Conservation (phyloP, 2,113 vertebrate genomes). For the Odocoileus hemionus region DNA sequence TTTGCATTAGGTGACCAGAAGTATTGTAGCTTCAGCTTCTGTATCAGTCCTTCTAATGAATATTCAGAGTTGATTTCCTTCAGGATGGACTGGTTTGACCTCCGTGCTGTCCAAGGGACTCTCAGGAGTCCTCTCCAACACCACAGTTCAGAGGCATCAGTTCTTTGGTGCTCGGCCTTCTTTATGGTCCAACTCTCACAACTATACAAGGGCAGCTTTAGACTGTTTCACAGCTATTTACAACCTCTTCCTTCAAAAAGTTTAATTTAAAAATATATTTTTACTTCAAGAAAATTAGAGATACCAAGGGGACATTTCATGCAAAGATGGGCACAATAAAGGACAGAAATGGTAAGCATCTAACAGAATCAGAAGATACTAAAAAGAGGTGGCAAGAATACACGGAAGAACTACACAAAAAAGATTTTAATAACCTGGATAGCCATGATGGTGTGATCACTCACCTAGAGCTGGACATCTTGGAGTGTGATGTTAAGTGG, state of each 20-base stretch:
- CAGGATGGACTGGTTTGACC: background rate
- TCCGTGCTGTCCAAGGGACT: background rate
- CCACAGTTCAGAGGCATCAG: background rate
- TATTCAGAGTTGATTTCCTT: background rate
- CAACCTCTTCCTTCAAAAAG: background rate
- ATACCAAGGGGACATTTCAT: background rate
- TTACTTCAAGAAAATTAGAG: background rate
- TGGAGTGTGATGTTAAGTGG: background rate
- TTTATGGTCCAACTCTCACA: background rate
- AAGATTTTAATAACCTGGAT: background rate
- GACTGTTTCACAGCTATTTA: background rate
- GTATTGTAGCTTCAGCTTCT: background rate
- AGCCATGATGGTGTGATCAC: background rate
- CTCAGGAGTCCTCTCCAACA: background rate
- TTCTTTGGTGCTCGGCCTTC: background rate
- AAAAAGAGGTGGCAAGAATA: background rate
- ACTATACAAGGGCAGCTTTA: background rate
- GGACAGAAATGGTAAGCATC: background rate
- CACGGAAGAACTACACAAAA: background rate
- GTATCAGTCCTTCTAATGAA: background rate
- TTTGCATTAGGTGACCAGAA: background rate
- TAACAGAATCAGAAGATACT: background rate
- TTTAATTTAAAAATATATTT: background rate
- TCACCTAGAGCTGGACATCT: background rate
- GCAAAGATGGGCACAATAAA: background rate